Conservation (phyloP, 2,113 vertebrate genomes). For the Takifugu bimaculatus region DNA sequence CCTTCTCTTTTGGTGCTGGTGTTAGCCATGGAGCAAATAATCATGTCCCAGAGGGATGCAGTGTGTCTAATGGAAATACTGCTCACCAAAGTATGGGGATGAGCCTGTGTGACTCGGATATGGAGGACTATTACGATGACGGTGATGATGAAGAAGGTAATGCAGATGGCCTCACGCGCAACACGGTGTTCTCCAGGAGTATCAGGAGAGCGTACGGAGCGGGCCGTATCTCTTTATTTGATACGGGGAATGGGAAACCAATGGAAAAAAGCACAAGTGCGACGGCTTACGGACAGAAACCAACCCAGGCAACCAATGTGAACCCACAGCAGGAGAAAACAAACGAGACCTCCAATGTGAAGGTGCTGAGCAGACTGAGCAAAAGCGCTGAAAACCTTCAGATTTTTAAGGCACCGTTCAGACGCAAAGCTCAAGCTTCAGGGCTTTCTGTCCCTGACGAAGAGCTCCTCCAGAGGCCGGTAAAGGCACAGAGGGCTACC, state of each 20-base stretch:
- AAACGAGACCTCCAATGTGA: slow-evolving; percentile 47
- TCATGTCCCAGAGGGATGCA: slow-evolving; percentile 51
- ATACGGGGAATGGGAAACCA: slow-evolving; percentile 59
- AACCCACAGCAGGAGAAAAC: slow-evolving; percentile 52
- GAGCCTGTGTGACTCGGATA: slow-evolving; percentile 47
- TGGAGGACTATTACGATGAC: slow-evolving; percentile 75
- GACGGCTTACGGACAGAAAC: slow-evolving; percentile 43
- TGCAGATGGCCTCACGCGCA: slow-evolving; percentile 78
- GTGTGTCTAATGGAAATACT: slow-evolving; percentile 61
- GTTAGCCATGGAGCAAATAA: slow-evolving; percentile 12
- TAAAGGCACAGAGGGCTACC: slow-evolving; percentile 49
- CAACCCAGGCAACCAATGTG: slow-evolving; percentile 38
- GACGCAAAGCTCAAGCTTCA: slow-evolving; percentile 78
- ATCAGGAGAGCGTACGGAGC: slow-evolving; percentile 86
- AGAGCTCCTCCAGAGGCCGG: slow-evolving; percentile 42
- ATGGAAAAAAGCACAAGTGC: slow-evolving; percentile 16
- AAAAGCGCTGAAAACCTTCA: slow-evolving; percentile 87
- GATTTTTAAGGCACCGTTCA: slow-evolving; percentile 83
- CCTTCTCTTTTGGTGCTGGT: slow-evolving; percentile 19
- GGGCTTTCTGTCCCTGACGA: slow-evolving; percentile 56
- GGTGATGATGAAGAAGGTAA: slow-evolving; percentile 72
- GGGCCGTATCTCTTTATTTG: slow-evolving; percentile 85
- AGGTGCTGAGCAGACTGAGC: slow-evolving; percentile 78
- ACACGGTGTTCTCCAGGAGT: slow-evolving; percentile 86
- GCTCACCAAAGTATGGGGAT: slow-evolving; percentile 37